These are phyloP conservation scores for Gymnogyps californianus DNA, from an alignment of 2,113 vertebrate genomes.

Conservation along the genomic window DNA sequence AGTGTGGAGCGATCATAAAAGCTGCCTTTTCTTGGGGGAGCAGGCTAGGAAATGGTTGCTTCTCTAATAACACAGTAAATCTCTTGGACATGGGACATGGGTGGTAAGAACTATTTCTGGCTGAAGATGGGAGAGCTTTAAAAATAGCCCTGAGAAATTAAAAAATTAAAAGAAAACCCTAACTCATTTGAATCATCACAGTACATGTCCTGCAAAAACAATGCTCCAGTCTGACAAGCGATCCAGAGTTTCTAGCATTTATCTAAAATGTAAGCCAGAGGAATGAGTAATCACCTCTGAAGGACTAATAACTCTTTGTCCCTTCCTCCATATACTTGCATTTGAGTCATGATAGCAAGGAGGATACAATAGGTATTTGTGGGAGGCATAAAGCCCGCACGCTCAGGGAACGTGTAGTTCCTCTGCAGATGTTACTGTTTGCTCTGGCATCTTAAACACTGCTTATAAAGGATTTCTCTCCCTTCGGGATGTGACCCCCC, in stretches of 20 bases:
- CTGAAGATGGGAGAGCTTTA: background rate
- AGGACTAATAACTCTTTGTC: background rate
- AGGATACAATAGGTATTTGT: constrained; percentile 12
- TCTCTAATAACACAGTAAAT: background rate
- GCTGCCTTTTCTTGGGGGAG: background rate
- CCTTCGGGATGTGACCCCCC: background rate
- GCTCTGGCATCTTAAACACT: background rate
- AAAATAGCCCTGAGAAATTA: background rate
- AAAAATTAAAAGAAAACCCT: background rate
- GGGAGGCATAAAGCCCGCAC: background rate
- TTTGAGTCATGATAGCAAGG: constrained; percentile 7
- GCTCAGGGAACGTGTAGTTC: background rate
- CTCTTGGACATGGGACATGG: background rate
- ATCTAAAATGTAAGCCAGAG: background rate
- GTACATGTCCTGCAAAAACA: background rate
- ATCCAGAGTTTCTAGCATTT: background rate
- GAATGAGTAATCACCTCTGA: constrained; percentile 19
- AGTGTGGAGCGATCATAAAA: background rate
- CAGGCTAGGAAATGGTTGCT: background rate
- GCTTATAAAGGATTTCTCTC: background rate
- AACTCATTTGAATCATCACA: background rate
- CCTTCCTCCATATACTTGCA: background rate
- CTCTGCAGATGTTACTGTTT: constrained; percentile 27
- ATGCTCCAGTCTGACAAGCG: background rate
- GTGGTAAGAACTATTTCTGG: background rate